Conservation (phyloP, 2,113 vertebrate genomes). For the Oxyura jamaicensis region DNA sequence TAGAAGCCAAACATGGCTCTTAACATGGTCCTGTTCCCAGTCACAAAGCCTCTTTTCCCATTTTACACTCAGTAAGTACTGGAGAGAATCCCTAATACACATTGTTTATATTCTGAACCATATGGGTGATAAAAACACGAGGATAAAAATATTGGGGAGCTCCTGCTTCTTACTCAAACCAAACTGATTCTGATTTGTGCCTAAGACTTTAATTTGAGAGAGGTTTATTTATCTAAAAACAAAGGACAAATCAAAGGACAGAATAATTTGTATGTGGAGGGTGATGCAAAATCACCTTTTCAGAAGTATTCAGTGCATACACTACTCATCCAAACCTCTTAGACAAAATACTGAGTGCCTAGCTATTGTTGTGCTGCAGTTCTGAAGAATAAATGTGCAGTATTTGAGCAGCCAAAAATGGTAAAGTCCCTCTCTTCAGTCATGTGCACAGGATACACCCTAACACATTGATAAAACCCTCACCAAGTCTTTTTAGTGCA, state of each 20-base stretch:
- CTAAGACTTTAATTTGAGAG: background rate
- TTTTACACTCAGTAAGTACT: background rate
- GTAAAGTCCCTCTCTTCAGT: constrained; percentile 6
- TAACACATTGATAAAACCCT: background rate
- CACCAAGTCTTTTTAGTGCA: background rate
- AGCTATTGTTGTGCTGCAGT: background rate
- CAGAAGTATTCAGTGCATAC: background rate
- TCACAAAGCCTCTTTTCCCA: background rate
- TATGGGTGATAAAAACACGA: background rate
- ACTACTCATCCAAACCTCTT: background rate
- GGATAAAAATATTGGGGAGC: background rate
- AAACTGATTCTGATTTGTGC: background rate
- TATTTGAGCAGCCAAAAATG: background rate
- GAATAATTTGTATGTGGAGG: background rate
- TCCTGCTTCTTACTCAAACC: background rate
- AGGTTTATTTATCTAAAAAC: background rate
- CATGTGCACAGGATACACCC: background rate
- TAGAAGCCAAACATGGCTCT: background rate
- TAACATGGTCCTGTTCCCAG: background rate
- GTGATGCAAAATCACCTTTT: background rate
- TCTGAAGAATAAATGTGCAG: background rate
- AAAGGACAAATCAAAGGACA: background rate
- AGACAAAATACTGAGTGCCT: background rate
- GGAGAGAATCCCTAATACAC: background rate
- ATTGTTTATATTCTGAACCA: background rate